Conservation (phyloP, 2,113 vertebrate species). For the Alces alces region DNA sequence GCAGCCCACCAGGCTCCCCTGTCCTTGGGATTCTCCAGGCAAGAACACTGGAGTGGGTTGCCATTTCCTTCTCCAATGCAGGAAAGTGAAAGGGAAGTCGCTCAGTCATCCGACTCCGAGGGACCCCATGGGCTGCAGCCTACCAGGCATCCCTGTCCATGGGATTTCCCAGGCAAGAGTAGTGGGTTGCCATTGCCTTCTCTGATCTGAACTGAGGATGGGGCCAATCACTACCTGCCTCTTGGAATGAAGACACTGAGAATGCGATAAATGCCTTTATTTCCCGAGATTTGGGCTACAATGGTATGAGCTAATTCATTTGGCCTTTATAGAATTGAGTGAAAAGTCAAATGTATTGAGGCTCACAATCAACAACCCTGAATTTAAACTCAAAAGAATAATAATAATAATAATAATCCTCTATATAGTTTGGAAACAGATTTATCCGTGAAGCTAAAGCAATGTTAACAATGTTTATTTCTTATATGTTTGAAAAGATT, state of each 20-base stretch:
- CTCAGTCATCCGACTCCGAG: no score
- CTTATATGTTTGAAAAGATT: background rate
- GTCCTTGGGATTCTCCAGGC: no score
- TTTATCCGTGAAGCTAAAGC: background rate
- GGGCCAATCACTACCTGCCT: background rate
- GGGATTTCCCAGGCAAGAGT: no score
- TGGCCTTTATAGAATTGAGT: background rate
- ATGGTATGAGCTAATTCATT: background rate
- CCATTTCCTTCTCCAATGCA: no score
- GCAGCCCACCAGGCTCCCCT: no score
- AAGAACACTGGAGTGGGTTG: no score
- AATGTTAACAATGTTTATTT: background rate
- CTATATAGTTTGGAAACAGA: background rate
- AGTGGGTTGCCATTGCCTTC: no score
- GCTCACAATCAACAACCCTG: rapidly evolving
- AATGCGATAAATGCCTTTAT: background rate
- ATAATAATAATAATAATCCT: background rate
- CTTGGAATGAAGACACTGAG: background rate
- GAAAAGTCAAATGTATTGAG: background rate
- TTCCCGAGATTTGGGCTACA: background rate
- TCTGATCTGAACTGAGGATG: background rate
- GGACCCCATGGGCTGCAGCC: no score
- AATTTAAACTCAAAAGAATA: background rate
- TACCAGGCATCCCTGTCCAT: no score
- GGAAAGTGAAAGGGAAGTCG: no score